These are phyloP conservation scores for Peromyscus californicus DNA, from an alignment of 2,113 vertebrate species.

Conservation along the genomic window DNA sequence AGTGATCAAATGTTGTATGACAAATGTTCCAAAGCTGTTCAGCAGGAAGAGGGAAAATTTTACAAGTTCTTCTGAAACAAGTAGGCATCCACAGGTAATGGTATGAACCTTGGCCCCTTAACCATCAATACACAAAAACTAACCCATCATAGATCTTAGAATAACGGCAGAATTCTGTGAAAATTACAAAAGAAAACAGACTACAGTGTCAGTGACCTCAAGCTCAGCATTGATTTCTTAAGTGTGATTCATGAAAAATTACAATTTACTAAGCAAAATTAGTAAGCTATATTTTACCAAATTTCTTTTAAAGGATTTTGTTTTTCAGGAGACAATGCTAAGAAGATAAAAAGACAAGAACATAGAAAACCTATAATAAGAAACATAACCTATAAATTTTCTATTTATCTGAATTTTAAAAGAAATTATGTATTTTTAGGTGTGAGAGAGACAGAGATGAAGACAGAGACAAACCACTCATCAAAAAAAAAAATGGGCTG, in stretches of 20 bases:
- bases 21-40: not conserved
- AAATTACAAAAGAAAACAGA: not conserved
- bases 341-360: not conserved
- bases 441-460: not conserved
- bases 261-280: not conserved
- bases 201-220: not conserved
- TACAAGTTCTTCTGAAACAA: not conserved
- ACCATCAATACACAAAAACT: not conserved
- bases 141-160: not conserved
- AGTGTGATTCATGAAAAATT: not conserved
- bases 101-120: not conserved
- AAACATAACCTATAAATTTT: not conserved
- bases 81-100: not conserved
- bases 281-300: not conserved
- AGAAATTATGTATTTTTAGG: not conserved
- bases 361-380: not conserved
- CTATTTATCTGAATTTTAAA: not conserved
- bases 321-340: not conserved
- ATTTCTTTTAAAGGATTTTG: not conserved
- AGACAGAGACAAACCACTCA: not conserved
- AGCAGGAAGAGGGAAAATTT: not conserved
- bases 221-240: not conserved
- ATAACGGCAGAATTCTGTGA: not conserved
- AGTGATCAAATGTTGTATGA: not conserved
- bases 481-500: constrained; percentile 5